Evolutionary conservation across 2,113 vertebrate genomes (phyloP), one percentile per base, ranked within the genome.

Genomic region (Puffinus mauretanicus): DNA sequence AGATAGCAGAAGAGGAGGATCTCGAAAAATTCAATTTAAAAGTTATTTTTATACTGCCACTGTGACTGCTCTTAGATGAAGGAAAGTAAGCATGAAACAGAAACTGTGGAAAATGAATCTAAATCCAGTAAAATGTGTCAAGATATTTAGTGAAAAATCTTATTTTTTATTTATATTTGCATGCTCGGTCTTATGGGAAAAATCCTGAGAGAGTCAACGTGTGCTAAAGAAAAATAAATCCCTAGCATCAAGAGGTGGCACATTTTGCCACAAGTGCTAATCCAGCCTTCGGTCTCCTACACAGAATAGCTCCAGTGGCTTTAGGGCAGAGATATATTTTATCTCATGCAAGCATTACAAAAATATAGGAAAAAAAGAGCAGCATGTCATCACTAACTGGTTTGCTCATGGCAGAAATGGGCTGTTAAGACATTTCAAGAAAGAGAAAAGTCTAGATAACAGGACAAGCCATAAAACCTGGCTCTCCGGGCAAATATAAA

Each of bases 41-140:
- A 96, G 95, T 87, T 95, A 97, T 97, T 96, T 97, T 96, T 93
- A 91, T 77, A 70, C 61, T 90, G 82, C 94, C 46, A 73, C 93
- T 77, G 51, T 51, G 42, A 94, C 55, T 88, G 71, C 84, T 94
- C 71, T 95, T 60, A 91, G 86, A 95, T 80, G 95, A 94, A 90
- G 70, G 71, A 89, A 97, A 97, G 70, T 51, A 86, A 96, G 95
- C 95, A 93, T 70, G 75, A 91, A 96, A 91, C 89, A 82, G 78
- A 88, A 96, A 89, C 77, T 80, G 75, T 12, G 29, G 82, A 91
- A 91, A 93, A 77, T 18, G 54, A 88, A 90, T 91, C 89, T 86
- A 94, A 93, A 95, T 83, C 55, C 82, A 94, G 82, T 60, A 93
- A 96, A 97, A 97, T 2, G 10, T 83, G 87, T 94, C 89, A 93